These are phyloP conservation scores for Tringa solitaria DNA, from an alignment of 2,113 vertebrate species.

Conservation along the genomic window DNA sequence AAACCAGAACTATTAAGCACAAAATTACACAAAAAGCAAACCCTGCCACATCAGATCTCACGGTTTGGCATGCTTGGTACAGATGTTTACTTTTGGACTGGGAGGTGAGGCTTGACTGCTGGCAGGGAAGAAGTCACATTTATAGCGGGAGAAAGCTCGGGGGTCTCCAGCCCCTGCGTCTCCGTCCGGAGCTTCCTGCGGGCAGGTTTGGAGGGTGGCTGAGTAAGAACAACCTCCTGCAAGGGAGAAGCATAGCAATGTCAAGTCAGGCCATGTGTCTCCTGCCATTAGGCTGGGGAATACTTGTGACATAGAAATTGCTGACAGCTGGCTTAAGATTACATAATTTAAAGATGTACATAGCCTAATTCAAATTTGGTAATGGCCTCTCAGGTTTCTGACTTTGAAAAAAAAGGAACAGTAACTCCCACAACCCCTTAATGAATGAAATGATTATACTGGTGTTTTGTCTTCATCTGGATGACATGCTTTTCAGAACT, in stretches of 20 bases:
- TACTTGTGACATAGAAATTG: neutral
- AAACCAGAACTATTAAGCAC: neutral
- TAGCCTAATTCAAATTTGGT: neutral
- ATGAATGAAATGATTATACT: neutral
- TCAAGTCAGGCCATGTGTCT: neutral
- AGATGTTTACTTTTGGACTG: conserved; percentile 82
- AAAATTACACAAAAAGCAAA: neutral
- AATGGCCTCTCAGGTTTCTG: conserved; percentile 27
- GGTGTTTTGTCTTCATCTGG: neutral
- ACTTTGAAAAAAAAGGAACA: neutral
- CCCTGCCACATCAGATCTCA: neutral
- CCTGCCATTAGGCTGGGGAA: neutral
- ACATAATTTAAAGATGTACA: neutral
- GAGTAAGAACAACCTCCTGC: conserved; percentile 81
- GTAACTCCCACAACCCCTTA: neutral
- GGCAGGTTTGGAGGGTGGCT: conserved; percentile 87
- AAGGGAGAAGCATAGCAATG: neutral
- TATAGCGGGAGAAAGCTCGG: conserved; percentile 68
- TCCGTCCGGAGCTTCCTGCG: conserved; percentile 88
- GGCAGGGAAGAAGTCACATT: conserved; percentile 61
- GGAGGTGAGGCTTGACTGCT: conserved; percentile 73
- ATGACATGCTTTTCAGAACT: neutral
- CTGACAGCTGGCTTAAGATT: conserved; percentile 21
- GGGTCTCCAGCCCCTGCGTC: conserved; percentile 79
- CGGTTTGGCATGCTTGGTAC: neutral